Evolutionary conservation across 2,113 vertebrate species (phyloP), one percentile per base, ranked within the genome.

Genomic region (Tylochromis polylepis): DNA sequence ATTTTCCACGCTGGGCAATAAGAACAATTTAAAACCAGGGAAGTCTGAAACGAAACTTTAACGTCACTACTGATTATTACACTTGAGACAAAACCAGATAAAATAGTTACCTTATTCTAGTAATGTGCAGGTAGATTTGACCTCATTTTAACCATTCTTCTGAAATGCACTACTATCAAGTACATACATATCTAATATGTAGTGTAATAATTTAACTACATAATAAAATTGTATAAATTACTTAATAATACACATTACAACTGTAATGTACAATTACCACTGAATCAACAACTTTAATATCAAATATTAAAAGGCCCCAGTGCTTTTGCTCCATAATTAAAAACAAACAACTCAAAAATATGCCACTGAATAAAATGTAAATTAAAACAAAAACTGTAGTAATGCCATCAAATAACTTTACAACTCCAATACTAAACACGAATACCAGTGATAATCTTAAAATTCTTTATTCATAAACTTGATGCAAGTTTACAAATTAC

Each of bases 381-480:
- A 72, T 27, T 43, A 16, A 29, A 43, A 10, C 5, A 14, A 53
- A 53, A n/a, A n/a, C n/a, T n/a, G n/a, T 20, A 53, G 20, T n/a
- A 55, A 4, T 10, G 6, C 8, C 20, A n/a, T n/a, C 4, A 55
- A n/a, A n/a, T 55, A 5, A 31, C 27, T 14, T 20, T 51, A 11
- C 24, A 31, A 20, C 70, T 51, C 15, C 9, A 49, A 43, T 20
- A 56, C 29, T 1, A 82, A 12, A 87, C 29, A 87, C 5, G 34
- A 77, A 53, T 24, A 20, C 70, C 82, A 81, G 41, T 10, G 27
- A 83, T 91, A 89, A 86, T 91, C 89, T 85, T 83, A 96, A 96
- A 96, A 96, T 95, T 96, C 95, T 97, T 97, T 97, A 97, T 96
- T 97, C 94, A 97, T 97, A 97, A 97, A 97, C 96, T 97, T 97